phyloP scores from a whole-genome alignment of 2,888 invertebrate species.

The Cantharis rustica region DNA sequence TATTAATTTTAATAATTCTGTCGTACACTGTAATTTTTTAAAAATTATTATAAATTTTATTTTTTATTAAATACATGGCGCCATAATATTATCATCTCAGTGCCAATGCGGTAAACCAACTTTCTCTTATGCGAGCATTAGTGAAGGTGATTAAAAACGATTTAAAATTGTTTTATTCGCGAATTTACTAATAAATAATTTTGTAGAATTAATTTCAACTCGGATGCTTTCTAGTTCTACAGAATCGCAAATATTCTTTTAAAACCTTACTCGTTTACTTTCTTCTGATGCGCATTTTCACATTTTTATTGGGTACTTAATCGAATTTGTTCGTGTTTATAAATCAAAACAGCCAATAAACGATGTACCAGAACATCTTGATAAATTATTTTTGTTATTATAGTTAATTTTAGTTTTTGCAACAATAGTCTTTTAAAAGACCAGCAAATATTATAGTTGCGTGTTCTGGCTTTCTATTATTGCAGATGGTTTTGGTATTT shows the following conservation, averaged over 20 bases:
- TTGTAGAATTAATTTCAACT: not conserved
- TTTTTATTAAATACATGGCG: not conserved
- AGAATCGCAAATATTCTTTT: not conserved
- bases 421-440: not conserved
- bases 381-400: not conserved
- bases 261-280: not conserved
- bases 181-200: not conserved
- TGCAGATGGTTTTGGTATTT: not conserved
- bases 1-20: not conserved
- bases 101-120: not conserved
- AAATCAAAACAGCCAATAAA: not conserved
- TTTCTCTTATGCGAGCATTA: not conserved
- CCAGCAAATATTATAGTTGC: not conserved
- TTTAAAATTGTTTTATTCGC: slow-evolving; percentile 2
- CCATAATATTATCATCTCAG: not conserved
- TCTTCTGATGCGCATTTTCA: not conserved
- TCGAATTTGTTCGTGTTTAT: slow-evolving; percentile 1
- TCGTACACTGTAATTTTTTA: not conserved
- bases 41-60: not conserved
- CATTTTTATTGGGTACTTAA: not conserved
- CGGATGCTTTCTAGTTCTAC: not conserved
- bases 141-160: not conserved
- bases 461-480: not conserved
- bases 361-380: not conserved
- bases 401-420: not conserved